These are phyloP conservation scores for Pseudochromis fuscus DNA, from an alignment of 2,797 vertebrate genomes.

Conservation along the genomic window DNA sequence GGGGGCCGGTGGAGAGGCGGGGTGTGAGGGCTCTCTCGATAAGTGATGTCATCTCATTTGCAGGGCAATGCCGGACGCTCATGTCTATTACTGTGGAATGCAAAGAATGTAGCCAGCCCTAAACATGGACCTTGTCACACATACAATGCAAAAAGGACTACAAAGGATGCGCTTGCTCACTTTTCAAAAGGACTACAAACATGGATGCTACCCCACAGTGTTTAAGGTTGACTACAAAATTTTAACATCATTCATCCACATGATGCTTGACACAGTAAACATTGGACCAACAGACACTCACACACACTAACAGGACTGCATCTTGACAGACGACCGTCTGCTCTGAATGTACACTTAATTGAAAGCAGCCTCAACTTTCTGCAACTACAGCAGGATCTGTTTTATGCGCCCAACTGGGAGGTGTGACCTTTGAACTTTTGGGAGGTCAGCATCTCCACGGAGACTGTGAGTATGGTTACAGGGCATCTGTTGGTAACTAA, in stretches of 20 bases:
- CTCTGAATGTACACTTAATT: constrained; percentile 82
- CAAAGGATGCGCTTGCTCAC: constrained; percentile 75
- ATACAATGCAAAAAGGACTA: constrained; percentile 85
- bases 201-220: constrained; percentile 75
- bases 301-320: constrained; percentile 72
- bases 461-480: constrained; percentile 53
- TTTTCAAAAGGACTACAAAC: constrained; percentile 77
- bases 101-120: constrained; percentile 92
- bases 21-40: constrained; percentile 86
- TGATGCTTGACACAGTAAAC: constrained; percentile 69
- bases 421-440: constrained; percentile 66
- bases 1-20: constrained; percentile 81
- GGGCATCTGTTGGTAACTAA: constrained; percentile 52
- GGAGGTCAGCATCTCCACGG: constrained; percentile 52
- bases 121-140: constrained; percentile 87
- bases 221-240: constrained; percentile 81
- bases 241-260: constrained; percentile 59
- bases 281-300: constrained; percentile 48
- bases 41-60: constrained; percentile 91
- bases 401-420: constrained; percentile 55
- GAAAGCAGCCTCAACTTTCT: constrained; percentile 73
- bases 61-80: constrained; percentile 90
- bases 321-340: constrained; percentile 72
- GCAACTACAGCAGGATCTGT: constrained; percentile 65
- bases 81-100: constrained; percentile 92